Evolutionary conservation across 2,888 invertebrate species (phyloP).

Genomic region (Aleiodes alternator): DNA sequence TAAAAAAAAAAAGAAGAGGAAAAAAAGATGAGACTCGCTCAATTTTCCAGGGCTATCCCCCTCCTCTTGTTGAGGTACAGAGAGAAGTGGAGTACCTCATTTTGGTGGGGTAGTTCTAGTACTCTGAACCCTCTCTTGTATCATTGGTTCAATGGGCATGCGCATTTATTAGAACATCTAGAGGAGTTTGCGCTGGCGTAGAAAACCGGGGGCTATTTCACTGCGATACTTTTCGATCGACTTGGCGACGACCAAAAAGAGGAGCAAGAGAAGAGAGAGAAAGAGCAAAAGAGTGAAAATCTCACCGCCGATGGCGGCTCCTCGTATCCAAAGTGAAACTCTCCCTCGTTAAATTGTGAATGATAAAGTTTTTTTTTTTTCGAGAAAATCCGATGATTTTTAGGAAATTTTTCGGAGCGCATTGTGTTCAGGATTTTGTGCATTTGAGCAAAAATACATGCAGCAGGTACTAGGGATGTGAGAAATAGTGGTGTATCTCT

Average conservation of each 20-base stretch:
- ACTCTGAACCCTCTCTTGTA: constrained; percentile 35
- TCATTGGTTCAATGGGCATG: constrained; percentile 72
- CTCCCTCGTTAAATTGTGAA: too few relatives aligned
- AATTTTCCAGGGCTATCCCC: not conserved
- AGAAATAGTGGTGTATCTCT: too few relatives aligned
- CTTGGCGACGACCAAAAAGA: constrained; percentile 62
- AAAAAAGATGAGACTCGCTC: too few relatives aligned
- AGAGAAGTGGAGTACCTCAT: constrained; percentile 13
- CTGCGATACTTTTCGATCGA: constrained; percentile 73
- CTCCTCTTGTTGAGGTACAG: not conserved
- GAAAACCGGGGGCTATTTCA: constrained; percentile 51
- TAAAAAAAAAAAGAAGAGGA: too few relatives aligned
- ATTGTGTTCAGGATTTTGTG: too few relatives aligned
- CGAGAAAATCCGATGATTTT: too few relatives aligned
- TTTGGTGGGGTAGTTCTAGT: constrained; percentile 18
- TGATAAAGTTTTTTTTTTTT: too few relatives aligned
- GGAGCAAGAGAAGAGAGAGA: too few relatives aligned
- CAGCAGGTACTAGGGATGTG: too few relatives aligned
- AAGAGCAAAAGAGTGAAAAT: not conserved
- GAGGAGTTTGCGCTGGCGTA: constrained; percentile 53
- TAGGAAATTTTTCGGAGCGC: too few relatives aligned
- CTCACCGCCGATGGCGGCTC: constrained; percentile 64
- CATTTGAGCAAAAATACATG: too few relatives aligned
- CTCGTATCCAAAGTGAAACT: too few relatives aligned
- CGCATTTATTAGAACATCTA: constrained; percentile 61